phyloP scores from a whole-genome alignment of 2,113 vertebrate genomes.

The Regulus satrapa region DNA sequence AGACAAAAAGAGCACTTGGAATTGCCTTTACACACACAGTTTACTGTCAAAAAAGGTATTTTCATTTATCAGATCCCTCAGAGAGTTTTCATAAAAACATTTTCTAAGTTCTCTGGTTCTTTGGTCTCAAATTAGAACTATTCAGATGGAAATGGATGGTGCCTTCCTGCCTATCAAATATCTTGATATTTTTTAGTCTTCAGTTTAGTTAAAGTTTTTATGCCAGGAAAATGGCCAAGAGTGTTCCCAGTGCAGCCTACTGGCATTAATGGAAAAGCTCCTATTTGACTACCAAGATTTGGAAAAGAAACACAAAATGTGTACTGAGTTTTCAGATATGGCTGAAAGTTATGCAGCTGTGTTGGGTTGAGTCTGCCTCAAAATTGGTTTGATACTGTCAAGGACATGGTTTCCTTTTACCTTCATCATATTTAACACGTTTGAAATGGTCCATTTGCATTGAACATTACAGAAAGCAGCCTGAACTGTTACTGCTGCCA shows the following conservation, averaged over 20 bases:
- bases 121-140: background rate
- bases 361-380: background rate
- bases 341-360: background rate
- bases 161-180: background rate
- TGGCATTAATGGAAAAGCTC: background rate
- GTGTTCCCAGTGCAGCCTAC: background rate
- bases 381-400: background rate
- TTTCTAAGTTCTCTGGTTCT: background rate
- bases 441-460: background rate
- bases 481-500: background rate
- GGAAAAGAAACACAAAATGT: background rate
- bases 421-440: background rate
- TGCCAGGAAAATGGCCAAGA: background rate
- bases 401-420: background rate
- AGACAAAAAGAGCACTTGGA: background rate
- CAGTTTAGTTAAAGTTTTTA: background rate
- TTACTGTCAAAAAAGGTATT: background rate
- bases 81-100: background rate
- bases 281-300: background rate
- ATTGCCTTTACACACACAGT: background rate
- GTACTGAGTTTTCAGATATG: background rate
- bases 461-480: background rate
- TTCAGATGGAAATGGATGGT: background rate
- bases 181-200: background rate
- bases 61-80: background rate